phyloP scores from a whole-genome alignment of 2,888 invertebrate species.

The Temnothorax unifasciatus region DNA sequence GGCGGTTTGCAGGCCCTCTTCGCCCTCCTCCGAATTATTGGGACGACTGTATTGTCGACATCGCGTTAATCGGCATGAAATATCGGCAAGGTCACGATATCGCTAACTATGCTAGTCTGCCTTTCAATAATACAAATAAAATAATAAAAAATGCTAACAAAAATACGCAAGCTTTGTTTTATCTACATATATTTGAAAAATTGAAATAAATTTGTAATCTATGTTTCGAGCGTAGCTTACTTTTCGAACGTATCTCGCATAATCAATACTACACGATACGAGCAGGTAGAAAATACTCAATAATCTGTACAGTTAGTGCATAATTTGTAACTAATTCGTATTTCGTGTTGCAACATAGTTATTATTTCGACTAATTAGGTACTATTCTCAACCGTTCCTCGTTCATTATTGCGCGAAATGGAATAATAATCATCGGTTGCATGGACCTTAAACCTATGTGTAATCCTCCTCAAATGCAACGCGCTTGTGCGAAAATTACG shows the following conservation, averaged over 20 bases:
- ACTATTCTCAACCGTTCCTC: conserved; percentile 37
- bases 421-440: conserved; percentile 60
- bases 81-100: neutral
- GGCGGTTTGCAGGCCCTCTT: neutral
- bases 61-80: conserved; percentile 2
- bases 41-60: conserved; percentile 22
- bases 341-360: conserved; percentile 47
- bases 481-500: conserved; percentile 52
- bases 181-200: neutral
- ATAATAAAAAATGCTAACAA: neutral
- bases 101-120: neutral
- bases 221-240: neutral
- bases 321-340: conserved; percentile 32
- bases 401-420: conserved; percentile 56
- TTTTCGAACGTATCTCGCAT: neutral
- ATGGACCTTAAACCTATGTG: conserved; percentile 36
- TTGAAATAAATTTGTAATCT: neutral
- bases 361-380: conserved; percentile 66
- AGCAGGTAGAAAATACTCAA: conserved; percentile 39
- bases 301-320: conserved; percentile 53
- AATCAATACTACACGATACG: conserved; percentile 19
- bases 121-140: neutral
- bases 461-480: conserved; percentile 7
- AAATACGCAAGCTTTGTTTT: neutral
- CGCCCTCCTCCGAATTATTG: conserved; percentile 44